phyloP scores from a whole-genome alignment of 2,888 invertebrate genomes.

The Apotomis betuletana region DNA sequence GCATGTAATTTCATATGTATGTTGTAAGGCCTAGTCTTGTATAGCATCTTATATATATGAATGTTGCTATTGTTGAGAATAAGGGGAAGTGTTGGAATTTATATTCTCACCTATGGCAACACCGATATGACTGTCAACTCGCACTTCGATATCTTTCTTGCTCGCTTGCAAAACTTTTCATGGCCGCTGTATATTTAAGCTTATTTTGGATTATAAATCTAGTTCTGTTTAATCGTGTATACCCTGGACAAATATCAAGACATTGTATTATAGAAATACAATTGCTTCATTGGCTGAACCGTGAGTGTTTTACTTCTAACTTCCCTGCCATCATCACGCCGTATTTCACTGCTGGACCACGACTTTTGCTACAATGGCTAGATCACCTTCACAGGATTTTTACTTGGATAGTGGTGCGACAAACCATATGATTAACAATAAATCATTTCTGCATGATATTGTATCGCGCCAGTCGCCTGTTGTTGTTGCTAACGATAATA shows the following conservation, averaged over 20 bases:
- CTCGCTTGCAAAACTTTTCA: too few relatives aligned
- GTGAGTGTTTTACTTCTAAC: background rate
- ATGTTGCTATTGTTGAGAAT: conserved; percentile 10
- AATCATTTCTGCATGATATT: background rate
- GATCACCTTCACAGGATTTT: background rate
- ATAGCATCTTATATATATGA: background rate
- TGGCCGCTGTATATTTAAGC: too few relatives aligned
- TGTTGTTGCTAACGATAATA: background rate
- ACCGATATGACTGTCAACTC: too few relatives aligned
- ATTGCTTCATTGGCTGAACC: too few relatives aligned
- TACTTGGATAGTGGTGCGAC: background rate
- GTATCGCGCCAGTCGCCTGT: background rate
- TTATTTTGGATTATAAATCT: too few relatives aligned
- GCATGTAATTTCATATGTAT: conserved; percentile 1
- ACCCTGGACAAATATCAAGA: too few relatives aligned
- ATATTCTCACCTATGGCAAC: background rate
- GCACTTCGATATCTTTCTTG: too few relatives aligned
- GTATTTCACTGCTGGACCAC: background rate
- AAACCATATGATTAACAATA: background rate
- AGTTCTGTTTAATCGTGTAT: too few relatives aligned
- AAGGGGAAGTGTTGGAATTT: background rate
- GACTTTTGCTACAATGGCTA: background rate
- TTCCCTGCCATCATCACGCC: background rate
- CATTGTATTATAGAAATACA: too few relatives aligned
- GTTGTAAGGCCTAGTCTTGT: too few relatives aligned